Conservation (phyloP, 2,113 vertebrate species). For the Tricholaema leucomelas region DNA sequence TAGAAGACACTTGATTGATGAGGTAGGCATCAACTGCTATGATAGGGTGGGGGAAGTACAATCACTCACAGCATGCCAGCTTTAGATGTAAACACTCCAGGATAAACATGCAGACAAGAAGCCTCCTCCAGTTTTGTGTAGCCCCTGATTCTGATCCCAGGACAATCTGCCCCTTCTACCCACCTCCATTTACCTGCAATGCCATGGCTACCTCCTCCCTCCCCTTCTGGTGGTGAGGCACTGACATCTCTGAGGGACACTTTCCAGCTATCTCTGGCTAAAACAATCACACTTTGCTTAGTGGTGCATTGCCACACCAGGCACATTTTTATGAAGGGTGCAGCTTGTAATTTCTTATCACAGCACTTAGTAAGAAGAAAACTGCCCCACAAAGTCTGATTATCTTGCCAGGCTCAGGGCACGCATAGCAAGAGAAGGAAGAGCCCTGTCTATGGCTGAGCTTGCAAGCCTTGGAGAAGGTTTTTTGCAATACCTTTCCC, state of each 20-base stretch:
- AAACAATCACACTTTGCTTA: neutral
- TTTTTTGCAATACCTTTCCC: neutral
- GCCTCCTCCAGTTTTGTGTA: neutral
- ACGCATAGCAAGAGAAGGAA: neutral
- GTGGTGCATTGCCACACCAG: neutral
- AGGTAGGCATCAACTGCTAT: neutral
- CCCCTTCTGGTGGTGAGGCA: accelerated
- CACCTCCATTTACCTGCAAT: neutral
- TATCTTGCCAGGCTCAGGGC: neutral
- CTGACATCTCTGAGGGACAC: neutral
- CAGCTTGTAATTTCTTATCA: neutral
- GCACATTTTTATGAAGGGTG: neutral
- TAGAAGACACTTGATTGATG: neutral
- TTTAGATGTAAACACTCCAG: neutral
- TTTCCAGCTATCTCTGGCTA: neutral
- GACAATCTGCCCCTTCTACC: neutral
- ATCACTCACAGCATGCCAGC: neutral
- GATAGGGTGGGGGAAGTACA: neutral
- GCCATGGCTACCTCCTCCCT: neutral
- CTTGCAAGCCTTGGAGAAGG: neutral
- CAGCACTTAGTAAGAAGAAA: neutral
- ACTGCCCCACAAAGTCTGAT: neutral
- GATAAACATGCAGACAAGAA: neutral
- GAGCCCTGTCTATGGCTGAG: neutral
- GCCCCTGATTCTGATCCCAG: neutral